A percentile compares a stretch with the other conserved stretches of the same genome.
Evolutionary conservation across 2,113 vertebrate genomes (phyloP).

Genomic region (Oxyura jamaicensis): DNA sequence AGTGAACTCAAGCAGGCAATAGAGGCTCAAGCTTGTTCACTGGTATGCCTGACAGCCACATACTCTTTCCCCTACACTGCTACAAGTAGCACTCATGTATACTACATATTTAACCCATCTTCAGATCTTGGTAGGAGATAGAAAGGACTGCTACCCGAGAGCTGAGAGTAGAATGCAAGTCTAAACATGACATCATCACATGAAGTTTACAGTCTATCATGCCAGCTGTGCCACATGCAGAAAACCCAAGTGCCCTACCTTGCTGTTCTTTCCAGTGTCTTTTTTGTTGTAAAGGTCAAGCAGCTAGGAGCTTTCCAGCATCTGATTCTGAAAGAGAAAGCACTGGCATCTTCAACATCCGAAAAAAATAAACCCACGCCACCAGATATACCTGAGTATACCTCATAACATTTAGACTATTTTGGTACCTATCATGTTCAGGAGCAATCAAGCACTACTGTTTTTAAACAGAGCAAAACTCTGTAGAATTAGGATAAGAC

Average conservation of each 20-base stretch:
- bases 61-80: background rate
- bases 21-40: background rate
- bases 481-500: background rate
- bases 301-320: background rate
- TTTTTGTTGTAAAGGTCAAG: constrained; percentile 1
- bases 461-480: background rate
- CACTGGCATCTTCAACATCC: background rate
- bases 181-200: background rate
- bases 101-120: background rate
- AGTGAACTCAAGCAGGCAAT: background rate
- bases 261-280: background rate
- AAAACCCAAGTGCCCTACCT: background rate
- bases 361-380: too few relatives aligned
- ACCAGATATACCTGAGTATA: background rate
- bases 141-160: background rate
- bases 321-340: background rate
- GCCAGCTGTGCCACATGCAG: background rate
- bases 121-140: background rate
- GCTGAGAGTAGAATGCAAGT: background rate
- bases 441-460: background rate
- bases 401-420: background rate
- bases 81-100: background rate
- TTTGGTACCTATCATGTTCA: background rate
- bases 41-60: fast-evolving
- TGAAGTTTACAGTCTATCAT: background rate